Base-by-base conservation (phyloP, 2,113 vertebrate genomes). In the Paradoxurus hermaphroditus region DNA sequence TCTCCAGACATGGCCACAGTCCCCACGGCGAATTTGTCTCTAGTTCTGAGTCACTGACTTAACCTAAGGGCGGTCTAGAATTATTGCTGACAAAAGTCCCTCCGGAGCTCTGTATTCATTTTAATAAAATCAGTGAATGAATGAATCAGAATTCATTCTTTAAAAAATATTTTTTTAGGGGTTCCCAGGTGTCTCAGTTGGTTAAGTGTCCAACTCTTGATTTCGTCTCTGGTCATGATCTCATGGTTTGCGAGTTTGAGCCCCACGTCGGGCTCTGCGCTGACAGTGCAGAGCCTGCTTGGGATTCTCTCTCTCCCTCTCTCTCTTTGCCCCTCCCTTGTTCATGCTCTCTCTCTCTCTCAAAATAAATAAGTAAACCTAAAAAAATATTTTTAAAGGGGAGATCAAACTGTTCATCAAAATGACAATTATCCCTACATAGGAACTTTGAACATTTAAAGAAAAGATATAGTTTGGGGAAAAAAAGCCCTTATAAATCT, bases 381-480 rank as follows among this genome's bases (percentile, higher is more conserved):
- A 59, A 59, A 59, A 89, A 62, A 6, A 15, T 67, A 4, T 49
- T 68, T 90, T 90, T 39, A 53, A 94, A 94, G 29, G 13, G 1
- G 12, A 94, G 31, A 44, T 62, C 14, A 75, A 86, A 29, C 27
- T 10, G 41, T 39, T 39, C 2, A 27, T 84, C 39, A 94, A 96
- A 79, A 72, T 49, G 34, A 34, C 12, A 56, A 13, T 73, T 5
- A 0, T 84, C 21, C 51, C 49, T 73, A 63, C 3, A 9, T n/a
- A 87, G 85, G n/a, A 90, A 86, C 15, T 93, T 95, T 23, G 13
- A 46, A 49, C 10, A 86, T 46, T 78, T 86, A 86, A 83, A 95
- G n/a, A 83, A 86, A 62, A 94, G 27, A 46, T 49, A 9, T 19
- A 14, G 75, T 53, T 92, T 53, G 44, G 29, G 14, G 44, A 4